These are phyloP conservation scores for Myotis davidii DNA, from an alignment of 2,113 vertebrate genomes.

Conservation along the genomic window DNA sequence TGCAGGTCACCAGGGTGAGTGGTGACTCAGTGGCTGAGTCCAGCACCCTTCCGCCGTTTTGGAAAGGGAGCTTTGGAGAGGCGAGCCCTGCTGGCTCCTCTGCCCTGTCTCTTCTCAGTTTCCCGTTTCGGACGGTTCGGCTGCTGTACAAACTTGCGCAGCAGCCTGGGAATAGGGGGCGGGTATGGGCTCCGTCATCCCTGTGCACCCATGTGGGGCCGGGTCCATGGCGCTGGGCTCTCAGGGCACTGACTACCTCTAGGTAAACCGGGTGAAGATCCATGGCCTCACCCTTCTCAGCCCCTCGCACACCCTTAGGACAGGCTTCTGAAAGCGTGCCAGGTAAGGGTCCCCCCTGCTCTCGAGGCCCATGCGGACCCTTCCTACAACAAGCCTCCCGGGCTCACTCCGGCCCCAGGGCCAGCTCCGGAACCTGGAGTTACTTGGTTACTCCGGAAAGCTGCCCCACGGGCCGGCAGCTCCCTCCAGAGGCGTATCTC, in stretches of 20 bases:
- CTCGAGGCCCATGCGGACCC: neutral
- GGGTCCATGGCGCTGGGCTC: rapidly evolving
- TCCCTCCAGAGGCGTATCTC: neutral
- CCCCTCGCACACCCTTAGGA: neutral
- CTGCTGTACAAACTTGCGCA: neutral
- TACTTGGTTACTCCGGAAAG: neutral
- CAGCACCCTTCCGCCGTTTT: neutral
- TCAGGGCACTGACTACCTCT: neutral
- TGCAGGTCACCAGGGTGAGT: rapidly evolving
- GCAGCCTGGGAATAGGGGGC: neutral
- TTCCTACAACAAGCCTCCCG: too few relatives aligned
- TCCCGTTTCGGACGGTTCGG: slow-evolving; percentile 25
- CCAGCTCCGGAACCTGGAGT: neutral
- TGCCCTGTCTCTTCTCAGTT: slow-evolving; percentile 47
- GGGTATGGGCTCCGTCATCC: slow-evolving; percentile 52
- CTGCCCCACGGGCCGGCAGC: neutral
- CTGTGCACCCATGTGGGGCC: neutral
- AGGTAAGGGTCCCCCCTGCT: too few relatives aligned
- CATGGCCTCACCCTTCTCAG: neutral
- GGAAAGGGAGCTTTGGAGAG: slow-evolving; percentile 53
- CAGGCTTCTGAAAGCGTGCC: neutral
- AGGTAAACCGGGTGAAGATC: neutral
- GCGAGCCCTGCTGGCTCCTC: slow-evolving; percentile 50
- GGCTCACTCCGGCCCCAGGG: rapidly evolving
- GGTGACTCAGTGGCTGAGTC: neutral